These are phyloP conservation scores for Enteromius viviparus DNA, from an alignment of 2,797 vertebrate genomes.

Conservation along the genomic window DNA sequence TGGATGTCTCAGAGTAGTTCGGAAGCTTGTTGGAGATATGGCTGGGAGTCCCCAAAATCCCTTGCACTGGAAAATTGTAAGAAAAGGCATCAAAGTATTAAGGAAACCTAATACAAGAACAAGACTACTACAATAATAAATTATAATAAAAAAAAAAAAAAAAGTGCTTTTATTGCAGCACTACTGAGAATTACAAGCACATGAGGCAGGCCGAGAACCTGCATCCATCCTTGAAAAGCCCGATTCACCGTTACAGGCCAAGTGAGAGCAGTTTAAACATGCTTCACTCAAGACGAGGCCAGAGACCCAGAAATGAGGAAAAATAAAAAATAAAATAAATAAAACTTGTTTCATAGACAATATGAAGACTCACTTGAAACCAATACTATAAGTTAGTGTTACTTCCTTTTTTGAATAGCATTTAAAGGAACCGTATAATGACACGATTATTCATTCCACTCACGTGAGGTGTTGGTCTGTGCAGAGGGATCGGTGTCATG, in stretches of 20 bases:
- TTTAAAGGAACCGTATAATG: no score
- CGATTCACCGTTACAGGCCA: conserved; percentile 67
- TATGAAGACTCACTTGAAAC: neutral
- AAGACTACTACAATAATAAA: no score
- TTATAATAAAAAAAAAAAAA: neutral
- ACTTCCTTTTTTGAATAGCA: no score
- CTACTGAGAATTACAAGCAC: conserved; percentile 28
- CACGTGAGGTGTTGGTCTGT: conserved; percentile 89
- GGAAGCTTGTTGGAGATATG: conserved; percentile 85
- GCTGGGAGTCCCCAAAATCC: conserved; percentile 87
- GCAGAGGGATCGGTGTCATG: conserved; percentile 86
- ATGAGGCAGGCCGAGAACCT: conserved; percentile 59
- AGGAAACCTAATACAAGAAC: no score
- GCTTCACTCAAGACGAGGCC: neutral
- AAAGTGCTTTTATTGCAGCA: neutral
- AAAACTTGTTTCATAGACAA: no score
- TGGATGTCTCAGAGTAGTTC: conserved; percentile 79
- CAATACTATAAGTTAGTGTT: neutral
- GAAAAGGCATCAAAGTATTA: no score
- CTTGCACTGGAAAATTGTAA: conserved; percentile 64
- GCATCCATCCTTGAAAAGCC: conserved; percentile 58
- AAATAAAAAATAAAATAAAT: no score
- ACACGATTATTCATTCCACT: conserved; percentile 68
- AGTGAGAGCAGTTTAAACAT: conserved; percentile 58
- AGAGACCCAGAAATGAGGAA: neutral